A percentile compares a stretch with the other conserved stretches of the same genome.
These are phyloP conservation scores for Hephaestus fuliginosus DNA, from an alignment of 2,797 vertebrate genomes.

Conservation along the genomic window DNA sequence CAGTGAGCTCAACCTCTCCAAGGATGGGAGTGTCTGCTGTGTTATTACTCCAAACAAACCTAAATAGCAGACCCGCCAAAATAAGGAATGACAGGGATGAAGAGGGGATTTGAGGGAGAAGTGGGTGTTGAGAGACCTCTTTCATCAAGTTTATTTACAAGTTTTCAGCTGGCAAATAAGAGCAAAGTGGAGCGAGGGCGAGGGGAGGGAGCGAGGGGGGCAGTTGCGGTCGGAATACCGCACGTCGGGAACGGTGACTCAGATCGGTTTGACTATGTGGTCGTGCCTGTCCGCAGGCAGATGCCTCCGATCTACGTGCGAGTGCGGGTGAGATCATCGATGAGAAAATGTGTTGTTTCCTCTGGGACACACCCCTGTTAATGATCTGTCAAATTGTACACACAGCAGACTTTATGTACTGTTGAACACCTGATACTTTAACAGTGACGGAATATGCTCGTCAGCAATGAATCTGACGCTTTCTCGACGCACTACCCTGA, in stretches of 20 bases:
- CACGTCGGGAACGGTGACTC: slow-evolving; percentile 9
- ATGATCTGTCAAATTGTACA: slow-evolving; percentile 62
- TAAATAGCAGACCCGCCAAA: slow-evolving; percentile 59
- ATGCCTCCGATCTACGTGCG: slow-evolving; percentile 39
- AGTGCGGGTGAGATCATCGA: slow-evolving; percentile 51
- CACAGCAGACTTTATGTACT: slow-evolving; percentile 56
- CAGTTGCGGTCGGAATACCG: slow-evolving; percentile 19
- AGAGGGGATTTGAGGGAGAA: slow-evolving; percentile 52
- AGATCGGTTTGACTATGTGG: slow-evolving; percentile 16
- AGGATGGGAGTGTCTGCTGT: slow-evolving; percentile 59
- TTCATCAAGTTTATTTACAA: slow-evolving; percentile 71
- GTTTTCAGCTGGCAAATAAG: slow-evolving; percentile 63
- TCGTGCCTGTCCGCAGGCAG: slow-evolving; percentile 24
- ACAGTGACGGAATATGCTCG: slow-evolving; percentile 25
- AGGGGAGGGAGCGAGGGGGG: neutral
- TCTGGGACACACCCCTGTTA: slow-evolving; percentile 55
- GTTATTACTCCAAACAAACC: slow-evolving; percentile 79
- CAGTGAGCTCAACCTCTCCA: slow-evolving; percentile 58
- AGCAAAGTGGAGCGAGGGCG: slow-evolving; percentile 46
- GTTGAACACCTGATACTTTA: slow-evolving; percentile 65
- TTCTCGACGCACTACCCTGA: slow-evolving; percentile 1
- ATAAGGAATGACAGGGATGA: slow-evolving; percentile 57
- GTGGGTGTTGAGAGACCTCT: slow-evolving; percentile 67
- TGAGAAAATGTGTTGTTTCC: slow-evolving; percentile 58
- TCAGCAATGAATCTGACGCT: slow-evolving; percentile 12